Base-by-base conservation (phyloP, 2,888 invertebrate genomes). In the Meloe dianella region DNA sequence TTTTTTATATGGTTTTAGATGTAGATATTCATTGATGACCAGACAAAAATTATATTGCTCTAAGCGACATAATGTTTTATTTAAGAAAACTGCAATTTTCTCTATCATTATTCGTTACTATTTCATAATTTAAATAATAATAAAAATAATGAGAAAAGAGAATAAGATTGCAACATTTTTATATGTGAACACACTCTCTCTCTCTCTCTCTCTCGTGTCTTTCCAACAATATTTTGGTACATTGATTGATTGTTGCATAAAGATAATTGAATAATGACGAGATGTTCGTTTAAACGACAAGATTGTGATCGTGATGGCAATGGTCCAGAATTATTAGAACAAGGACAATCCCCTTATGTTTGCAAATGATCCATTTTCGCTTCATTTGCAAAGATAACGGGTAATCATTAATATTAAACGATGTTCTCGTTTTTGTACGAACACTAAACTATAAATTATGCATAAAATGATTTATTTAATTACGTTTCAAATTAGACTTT, bases 281-380 rank as follows among this genome's bases (percentile, higher is more conserved):
- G 38, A 60, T 66, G 59, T 32, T n/a, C 63, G 10, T 51, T 22
- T 41, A 30, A 60, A 66, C 47, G 60, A 51, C 22, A 20, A 60
- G 62, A 59, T 38, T 35, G 35, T 20, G n/a, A 38, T 38, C 35
- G 35, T 38, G 59, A 38, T 12, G 59, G 59, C 20, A 59, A 35
- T 66, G 63, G 63, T 60, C n/a, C 65, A 27, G 38, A 54, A 65
- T 62, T 64, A 67, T 64, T 63, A 64, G 63, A 67, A 64, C 67
- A 61, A 61, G 67, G 67, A 35, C 64, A 63, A 47, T 47, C 20
- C n/a, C 41, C 51, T 63, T 61, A 57, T 38, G 51, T 38, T 64
- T 64, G 61, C 61, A 67, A 67, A 67, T 64, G 57, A 66, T 60
- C 60, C 57, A 66, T 63, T 63, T 56, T 63, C 61, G 8, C 5